Percentiles rank a stretch among this genome's conserved stretches.
These are phyloP conservation scores for Heterodera schachtii DNA, from an alignment of 1,140 invertebrate species.

Conservation along the genomic window DNA sequence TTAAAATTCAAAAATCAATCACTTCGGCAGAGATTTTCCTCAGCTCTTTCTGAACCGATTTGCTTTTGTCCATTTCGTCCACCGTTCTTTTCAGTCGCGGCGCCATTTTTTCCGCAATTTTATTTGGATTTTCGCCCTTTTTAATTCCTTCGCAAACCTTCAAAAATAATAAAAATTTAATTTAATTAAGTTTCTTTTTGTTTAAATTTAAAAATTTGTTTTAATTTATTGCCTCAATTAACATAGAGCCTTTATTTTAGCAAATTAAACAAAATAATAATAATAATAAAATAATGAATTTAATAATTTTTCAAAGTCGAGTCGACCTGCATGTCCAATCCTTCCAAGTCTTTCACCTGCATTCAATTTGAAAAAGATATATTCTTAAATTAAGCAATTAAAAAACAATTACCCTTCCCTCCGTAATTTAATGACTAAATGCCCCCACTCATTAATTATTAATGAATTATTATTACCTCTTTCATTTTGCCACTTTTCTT, in stretches of 20 bases:
- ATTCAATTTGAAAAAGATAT: not conserved
- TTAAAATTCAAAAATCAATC: not conserved
- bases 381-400: not conserved
- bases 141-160: conserved; percentile 6
- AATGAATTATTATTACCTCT: not conserved
- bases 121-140: not conserved
- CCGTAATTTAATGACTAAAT: no score
- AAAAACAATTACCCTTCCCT: not conserved
- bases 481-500: not conserved
- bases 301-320: no score
- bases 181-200: not conserved
- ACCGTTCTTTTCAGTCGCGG: not conserved
- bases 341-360: not conserved
- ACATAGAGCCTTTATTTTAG: no score
- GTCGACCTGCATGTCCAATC: not conserved
- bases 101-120: not conserved
- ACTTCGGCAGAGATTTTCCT: not conserved
- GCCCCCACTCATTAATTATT: no score
- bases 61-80: not conserved
- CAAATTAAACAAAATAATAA: no score
- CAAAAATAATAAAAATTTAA: not conserved
- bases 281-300: no score
- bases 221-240: no score
- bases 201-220: not conserved
- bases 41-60: not conserved